Evolutionary conservation across 2,113 vertebrate species (phyloP).

Genomic region (Apodemus sylvaticus): DNA sequence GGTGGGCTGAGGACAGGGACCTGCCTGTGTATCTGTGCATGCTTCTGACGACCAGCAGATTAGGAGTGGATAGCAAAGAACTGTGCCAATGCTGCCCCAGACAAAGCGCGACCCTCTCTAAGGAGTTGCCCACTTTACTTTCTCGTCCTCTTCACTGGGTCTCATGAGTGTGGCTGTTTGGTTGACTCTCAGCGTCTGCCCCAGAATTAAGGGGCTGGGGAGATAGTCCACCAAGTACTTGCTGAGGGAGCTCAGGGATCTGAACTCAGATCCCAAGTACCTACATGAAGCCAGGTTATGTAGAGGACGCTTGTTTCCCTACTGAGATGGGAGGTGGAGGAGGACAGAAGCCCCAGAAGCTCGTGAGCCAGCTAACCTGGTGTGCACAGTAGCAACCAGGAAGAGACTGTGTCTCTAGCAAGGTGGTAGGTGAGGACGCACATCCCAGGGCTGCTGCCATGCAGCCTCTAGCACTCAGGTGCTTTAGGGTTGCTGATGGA

Average conservation of each 20-base stretch:
- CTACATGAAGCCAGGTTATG: background rate
- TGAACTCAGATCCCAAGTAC: background rate
- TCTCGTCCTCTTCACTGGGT: background rate
- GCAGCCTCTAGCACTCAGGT: background rate
- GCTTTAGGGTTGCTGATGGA: background rate
- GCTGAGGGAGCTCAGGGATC: background rate
- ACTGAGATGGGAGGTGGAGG: background rate
- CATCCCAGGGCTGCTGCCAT: background rate
- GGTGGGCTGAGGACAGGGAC: background rate
- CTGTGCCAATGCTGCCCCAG: background rate
- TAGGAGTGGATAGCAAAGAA: background rate
- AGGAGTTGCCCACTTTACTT: background rate
- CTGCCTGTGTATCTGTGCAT: background rate
- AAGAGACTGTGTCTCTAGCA: background rate
- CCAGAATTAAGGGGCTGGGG: background rate
- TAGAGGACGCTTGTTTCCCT: background rate
- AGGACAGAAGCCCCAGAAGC: background rate
- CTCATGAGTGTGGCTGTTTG: background rate
- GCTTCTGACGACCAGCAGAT: background rate
- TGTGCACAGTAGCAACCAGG: background rate
- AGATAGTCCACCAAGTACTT: background rate
- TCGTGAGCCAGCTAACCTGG: background rate
- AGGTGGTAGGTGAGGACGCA: background rate
- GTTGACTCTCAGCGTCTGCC: background rate
- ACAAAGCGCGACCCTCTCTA: background rate